Conservation (phyloP, 1,140 invertebrate species). For the Battus philenor region DNA sequence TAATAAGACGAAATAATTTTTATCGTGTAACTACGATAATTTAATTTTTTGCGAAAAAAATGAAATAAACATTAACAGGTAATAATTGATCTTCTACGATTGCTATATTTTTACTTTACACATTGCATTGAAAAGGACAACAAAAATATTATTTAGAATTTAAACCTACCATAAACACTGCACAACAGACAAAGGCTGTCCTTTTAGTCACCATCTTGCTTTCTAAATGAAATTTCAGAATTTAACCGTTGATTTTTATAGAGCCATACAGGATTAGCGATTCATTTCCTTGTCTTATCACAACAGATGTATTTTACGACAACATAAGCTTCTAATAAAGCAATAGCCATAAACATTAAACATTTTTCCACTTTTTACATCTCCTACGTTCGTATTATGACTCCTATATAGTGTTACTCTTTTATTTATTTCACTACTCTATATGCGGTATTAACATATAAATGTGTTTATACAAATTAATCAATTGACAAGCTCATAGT, state of each 20-base stretch:
- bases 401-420: too few relatives aligned
- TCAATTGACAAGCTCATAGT: too few relatives aligned
- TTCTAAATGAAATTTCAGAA: background rate
- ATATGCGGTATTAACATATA: too few relatives aligned
- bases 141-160: too few relatives aligned
- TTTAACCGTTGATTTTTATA: background rate
- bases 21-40: background rate
- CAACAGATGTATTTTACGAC: background rate
- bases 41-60: background rate
- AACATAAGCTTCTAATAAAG: background rate
- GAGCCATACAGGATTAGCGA: background rate
- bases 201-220: background rate
- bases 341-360: too few relatives aligned
- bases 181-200: background rate
- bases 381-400: too few relatives aligned
- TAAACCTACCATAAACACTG: background rate
- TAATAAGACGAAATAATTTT: background rate
- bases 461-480: too few relatives aligned
- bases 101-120: background rate
- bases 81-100: background rate
- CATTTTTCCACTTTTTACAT: too few relatives aligned
- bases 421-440: too few relatives aligned
- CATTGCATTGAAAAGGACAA: background rate
- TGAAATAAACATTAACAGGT: background rate
- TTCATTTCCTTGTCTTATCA: background rate